A percentile compares a stretch with the other conserved stretches of the same genome.
Conservation (phyloP, 1,140 invertebrate genomes). For the Cylas formicarius region DNA sequence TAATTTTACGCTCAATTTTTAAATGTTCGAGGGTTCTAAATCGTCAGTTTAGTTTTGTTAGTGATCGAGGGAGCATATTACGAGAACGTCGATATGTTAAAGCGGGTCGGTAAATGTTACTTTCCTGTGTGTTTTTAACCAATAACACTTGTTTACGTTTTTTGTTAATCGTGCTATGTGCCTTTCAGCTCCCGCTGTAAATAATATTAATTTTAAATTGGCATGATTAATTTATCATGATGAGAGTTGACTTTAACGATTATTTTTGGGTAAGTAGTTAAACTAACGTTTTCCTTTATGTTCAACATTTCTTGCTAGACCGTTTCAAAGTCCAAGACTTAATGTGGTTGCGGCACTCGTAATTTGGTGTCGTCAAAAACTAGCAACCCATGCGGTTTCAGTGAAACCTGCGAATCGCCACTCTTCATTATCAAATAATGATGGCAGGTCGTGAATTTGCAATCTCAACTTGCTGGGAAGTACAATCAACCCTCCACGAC, state of each 20-base stretch:
- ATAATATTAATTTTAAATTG: constrained; percentile 22
- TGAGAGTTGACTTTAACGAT: constrained; percentile 74
- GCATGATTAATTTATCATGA: constrained; percentile 41
- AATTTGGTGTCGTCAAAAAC: too few relatives aligned
- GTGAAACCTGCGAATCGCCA: too few relatives aligned
- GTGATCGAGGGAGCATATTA: background rate
- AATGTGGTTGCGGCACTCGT: too few relatives aligned
- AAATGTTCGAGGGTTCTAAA: background rate
- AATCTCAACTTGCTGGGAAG: too few relatives aligned
- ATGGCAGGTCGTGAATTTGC: too few relatives aligned
- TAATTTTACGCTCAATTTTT: constrained; percentile 3
- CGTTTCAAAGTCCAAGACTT: constrained; percentile 1
- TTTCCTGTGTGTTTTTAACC: constrained; percentile 16
- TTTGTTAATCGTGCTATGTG: constrained; percentile 21
- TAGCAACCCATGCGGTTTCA: too few relatives aligned
- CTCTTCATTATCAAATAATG: too few relatives aligned
- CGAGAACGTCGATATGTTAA: constrained; percentile 18
- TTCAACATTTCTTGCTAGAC: background rate
- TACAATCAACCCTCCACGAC: too few relatives aligned
- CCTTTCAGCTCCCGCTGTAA: constrained; percentile 17
- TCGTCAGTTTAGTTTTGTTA: background rate
- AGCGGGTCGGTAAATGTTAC: constrained; percentile 2
- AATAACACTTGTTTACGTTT: constrained; percentile 20
- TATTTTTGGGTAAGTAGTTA: constrained; percentile 67
- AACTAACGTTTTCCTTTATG: constrained; percentile 4